Evolutionary conservation across 1,140 invertebrate genomes (phyloP).

Genomic region (Hyles euphorbiae): DNA sequence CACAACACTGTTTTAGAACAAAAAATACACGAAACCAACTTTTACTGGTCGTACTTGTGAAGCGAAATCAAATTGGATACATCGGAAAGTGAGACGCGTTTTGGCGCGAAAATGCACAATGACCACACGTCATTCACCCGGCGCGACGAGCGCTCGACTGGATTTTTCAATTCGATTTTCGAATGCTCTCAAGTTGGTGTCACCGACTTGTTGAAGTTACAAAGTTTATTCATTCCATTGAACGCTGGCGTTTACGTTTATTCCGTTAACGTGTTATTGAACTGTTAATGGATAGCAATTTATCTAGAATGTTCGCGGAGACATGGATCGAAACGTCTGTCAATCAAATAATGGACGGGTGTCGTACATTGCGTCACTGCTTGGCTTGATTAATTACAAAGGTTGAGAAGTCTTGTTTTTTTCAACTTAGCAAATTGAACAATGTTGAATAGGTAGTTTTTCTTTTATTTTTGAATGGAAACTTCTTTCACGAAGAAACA

Average conservation of each 20-base stretch:
- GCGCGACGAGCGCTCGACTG: slow-evolving; percentile 45
- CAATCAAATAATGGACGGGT: slow-evolving; percentile 8
- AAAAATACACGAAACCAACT: background rate
- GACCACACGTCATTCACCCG: slow-evolving; percentile 21
- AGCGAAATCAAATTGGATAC: slow-evolving; percentile 8
- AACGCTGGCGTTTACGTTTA: background rate
- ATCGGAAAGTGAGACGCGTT: slow-evolving; percentile 28
- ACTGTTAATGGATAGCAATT: too few relatives aligned
- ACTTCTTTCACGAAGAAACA: too few relatives aligned
- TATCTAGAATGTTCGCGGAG: too few relatives aligned
- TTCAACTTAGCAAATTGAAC: too few relatives aligned
- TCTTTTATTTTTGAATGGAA: too few relatives aligned
- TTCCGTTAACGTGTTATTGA: too few relatives aligned
- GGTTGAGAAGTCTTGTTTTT: too few relatives aligned
- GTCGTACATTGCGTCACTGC: slow-evolving; percentile 13
- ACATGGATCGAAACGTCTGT: too few relatives aligned
- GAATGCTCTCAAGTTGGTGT: slow-evolving; percentile 5
- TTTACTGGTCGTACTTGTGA: background rate
- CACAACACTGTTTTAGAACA: background rate
- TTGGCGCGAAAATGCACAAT: slow-evolving; percentile 36
- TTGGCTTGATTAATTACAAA: slow-evolving; percentile 7
- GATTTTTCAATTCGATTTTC: slow-evolving; percentile 9
- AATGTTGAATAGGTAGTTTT: too few relatives aligned
- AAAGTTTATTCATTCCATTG: slow-evolving; percentile 16
- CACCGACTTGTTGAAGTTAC: slow-evolving; percentile 1